Evolutionary conservation across 1,140 invertebrate species (phyloP).

Genomic region (Pseudomyrmex flavicornis): DNA sequence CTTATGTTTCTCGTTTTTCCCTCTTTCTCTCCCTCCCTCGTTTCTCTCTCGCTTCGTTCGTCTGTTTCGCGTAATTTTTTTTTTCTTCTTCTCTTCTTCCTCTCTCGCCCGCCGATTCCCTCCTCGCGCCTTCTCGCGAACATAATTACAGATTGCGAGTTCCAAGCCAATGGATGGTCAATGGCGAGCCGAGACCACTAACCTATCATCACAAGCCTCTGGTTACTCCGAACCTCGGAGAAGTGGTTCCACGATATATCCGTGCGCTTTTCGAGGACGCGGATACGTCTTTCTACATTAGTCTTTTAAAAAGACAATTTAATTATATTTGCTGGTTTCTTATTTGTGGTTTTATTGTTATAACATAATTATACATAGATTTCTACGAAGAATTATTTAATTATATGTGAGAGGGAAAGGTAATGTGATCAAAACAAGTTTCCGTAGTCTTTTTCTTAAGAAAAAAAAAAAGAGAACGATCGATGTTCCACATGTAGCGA

Average conservation of each 20-base stretch:
- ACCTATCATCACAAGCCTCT: constrained; percentile 78
- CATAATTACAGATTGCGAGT: constrained; percentile 79
- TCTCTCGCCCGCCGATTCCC: constrained; percentile 15
- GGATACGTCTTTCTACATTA: constrained; percentile 21
- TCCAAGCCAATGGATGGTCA: constrained; percentile 74
- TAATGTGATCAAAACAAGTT: background rate
- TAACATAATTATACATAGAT: background rate
- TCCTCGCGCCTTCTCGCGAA: constrained; percentile 57
- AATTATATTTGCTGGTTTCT: constrained; percentile 28
- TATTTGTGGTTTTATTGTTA: background rate
- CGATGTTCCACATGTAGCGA: no score
- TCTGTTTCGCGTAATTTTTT: constrained; percentile 57
- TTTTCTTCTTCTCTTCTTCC: constrained; percentile 14
- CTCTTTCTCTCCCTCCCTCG: background rate
- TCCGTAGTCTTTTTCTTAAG: no score
- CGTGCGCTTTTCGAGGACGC: constrained; percentile 11
- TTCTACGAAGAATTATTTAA: no score
- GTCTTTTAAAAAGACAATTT: background rate
- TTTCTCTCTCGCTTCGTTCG: background rate
- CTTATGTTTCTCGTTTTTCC: constrained; percentile 47
- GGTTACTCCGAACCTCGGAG: constrained; percentile 64
- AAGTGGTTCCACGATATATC: constrained; percentile 42
- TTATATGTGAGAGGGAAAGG: no score
- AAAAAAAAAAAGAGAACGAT: no score
- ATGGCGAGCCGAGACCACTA: constrained; percentile 72